phyloP scores from a whole-genome alignment of 1,140 invertebrate species.

The Diabrotica virgifera region DNA sequence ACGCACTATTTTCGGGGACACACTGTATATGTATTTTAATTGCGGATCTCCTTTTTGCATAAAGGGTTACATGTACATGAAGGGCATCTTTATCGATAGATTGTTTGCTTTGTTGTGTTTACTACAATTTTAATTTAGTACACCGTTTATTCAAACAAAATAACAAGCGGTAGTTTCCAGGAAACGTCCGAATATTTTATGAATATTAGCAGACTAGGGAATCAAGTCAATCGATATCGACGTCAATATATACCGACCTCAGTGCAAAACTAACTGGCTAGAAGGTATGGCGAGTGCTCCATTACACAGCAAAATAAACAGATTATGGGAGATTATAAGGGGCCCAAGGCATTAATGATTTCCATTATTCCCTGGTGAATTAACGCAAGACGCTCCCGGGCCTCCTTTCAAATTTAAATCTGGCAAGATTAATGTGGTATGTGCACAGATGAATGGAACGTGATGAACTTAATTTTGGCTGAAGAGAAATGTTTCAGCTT shows the following conservation, averaged over 20 bases:
- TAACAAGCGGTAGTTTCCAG: too few species aligned
- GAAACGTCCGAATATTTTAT: too few species aligned
- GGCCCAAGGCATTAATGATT: constrained; percentile 5
- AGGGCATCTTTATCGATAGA: too few species aligned
- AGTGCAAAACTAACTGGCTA: background rate
- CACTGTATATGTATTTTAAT: too few species aligned
- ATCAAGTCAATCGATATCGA: background rate
- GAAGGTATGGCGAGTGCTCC: background rate
- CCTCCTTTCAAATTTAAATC: constrained; percentile 22
- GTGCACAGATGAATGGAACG: constrained; percentile 17
- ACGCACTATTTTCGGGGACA: too few species aligned
- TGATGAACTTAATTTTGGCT: constrained; percentile 8
- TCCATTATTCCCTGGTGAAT: constrained; percentile 7
- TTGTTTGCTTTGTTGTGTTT: too few species aligned
- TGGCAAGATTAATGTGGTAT: constrained; percentile 23
- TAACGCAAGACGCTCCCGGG: constrained; percentile 6
- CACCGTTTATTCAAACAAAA: too few species aligned
- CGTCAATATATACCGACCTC: background rate
- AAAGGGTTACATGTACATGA: too few species aligned
- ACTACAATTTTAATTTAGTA: too few species aligned
- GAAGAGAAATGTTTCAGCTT: constrained; percentile 2
- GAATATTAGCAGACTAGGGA: too few species aligned
- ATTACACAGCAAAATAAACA: constrained; percentile 7
- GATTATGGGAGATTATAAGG: constrained; percentile 5
- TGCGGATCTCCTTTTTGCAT: too few species aligned